Base-by-base conservation (phyloP, 2,113 vertebrate genomes). In the Hippocampus zosterae region DNA sequence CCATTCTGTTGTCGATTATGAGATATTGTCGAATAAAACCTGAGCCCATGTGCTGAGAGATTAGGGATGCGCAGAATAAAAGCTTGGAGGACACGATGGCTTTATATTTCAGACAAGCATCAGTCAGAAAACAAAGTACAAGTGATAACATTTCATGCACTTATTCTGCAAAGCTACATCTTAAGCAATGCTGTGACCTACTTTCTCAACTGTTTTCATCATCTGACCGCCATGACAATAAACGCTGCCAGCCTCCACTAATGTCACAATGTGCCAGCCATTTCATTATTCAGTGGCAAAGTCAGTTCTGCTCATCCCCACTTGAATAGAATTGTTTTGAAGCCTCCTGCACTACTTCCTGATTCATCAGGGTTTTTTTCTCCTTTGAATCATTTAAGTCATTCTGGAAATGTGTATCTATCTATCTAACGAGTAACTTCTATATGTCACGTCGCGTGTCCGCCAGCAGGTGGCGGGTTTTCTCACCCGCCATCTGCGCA, bases 231-330 rank as follows among this genome's bases (percentile, higher is more conserved):
- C 77, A 69, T 62, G 69, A 70, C 68, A 69, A 78, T 76, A 82
- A 81, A 88, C 76, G 83, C 86, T 70, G 44, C 81, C 77, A 82
- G 76, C 75, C 65, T 70, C 79, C 79, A 68, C 61, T 81, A 84
- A 87, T 90, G 87, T 88, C 82, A 81, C 83, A 76, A 81, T 88
- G 87, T 85, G 87, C 88, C 83, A 82, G 80, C 68, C 61, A 69
- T 74, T 83, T 91, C 81, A 91, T 91, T 90, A 91, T 90, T 91
- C 71, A 92, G 87, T 55, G 68, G 55, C 53, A 29, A 71, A 78
- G 89, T 85, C 89, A 74, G 73, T 87, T 70, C 79, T 56, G 83
- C 80, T 90, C 88, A 81, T 85, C 69, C 87, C 68, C 42, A 56
- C 73, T 65, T 70, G 70, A 72, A 64, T 81, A 86, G 77, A 86